A percentile compares a stretch with the other conserved stretches of the same genome.
Conservation (phyloP, 2,888 invertebrate species). For the Meghimatium bilineatum region DNA sequence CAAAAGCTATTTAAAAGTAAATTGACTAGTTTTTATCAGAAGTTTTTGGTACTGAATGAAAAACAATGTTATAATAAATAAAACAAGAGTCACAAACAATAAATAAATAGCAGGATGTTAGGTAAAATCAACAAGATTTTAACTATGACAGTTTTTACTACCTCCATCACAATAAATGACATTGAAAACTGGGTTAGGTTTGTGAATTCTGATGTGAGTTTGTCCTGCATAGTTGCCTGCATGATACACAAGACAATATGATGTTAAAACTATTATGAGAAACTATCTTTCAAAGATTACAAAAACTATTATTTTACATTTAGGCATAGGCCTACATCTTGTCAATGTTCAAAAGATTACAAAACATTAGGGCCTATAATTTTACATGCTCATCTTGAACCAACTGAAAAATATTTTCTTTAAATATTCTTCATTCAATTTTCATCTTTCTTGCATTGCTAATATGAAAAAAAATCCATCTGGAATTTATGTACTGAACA, state of each 20-base stretch:
- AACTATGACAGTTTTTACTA: slow-evolving; percentile 40
- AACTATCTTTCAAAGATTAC: not conserved
- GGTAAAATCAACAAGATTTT: not conserved
- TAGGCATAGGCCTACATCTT: too few species aligned
- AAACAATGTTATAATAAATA: not conserved
- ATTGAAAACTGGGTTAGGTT: slow-evolving; percentile 73
- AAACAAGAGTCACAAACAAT: not conserved
- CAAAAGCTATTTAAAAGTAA: not conserved
- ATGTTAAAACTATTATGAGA: not conserved
- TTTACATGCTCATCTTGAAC: too few species aligned
- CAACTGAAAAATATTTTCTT: too few species aligned
- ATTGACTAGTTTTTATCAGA: too few species aligned
- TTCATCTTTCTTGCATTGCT: too few species aligned
- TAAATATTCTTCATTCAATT: too few species aligned
- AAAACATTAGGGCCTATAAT: too few species aligned
- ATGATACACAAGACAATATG: not conserved
- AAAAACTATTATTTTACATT: not conserved
- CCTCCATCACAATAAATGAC: slow-evolving; percentile 76
- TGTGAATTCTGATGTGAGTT: slow-evolving; percentile 36
- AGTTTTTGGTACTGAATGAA: too few species aligned
- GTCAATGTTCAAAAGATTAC: too few species aligned
- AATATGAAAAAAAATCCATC: too few species aligned
- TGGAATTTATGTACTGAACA: too few species aligned
- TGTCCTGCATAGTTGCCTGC: not conserved
- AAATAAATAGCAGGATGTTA: not conserved